Evolutionary conservation across 2,888 invertebrate genomes (phyloP), one percentile per base, ranked within the genome.

Genomic region (Agonopterix alstromeriana): DNA sequence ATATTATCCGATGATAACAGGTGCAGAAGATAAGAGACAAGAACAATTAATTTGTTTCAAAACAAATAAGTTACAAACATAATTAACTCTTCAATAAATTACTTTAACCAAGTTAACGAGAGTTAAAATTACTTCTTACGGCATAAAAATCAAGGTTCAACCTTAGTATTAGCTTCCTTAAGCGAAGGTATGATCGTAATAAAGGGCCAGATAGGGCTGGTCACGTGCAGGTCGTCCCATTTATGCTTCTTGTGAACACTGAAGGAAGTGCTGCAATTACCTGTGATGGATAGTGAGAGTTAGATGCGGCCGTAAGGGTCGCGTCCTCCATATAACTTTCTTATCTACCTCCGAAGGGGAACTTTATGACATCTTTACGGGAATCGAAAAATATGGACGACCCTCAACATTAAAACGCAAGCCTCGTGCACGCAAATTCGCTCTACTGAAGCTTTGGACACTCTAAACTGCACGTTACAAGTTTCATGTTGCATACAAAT

Each of bases 291-390:
- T 82, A 77, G 80, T 72, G 63, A 65, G 79, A 80, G 80, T 82
- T 81, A 71, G 76, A 76, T 67, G 76, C 67, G 71, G 66, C 72
- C 70, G 67, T 38, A 73, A 74, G 78, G 81, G 79, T 70, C 79
- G 67, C 73, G 60, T 68, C 73, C 60, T 72, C 74, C 75, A 74
- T 78, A 79, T 77, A 81, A 82, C 80, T 82, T 81, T 75, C 82
- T 82, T 82, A 81, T 82, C 79, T 82, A 67, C 75, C 74, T 79
- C 57, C 70, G 69, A 73, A 77, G 73, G 70, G 73, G 72, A 82
- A 81, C 77, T 79, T 82, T 81, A 79, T 81, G 82, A 82, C 81
- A 81, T 81, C 78, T 81, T 82, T 79, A 80, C 73, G 77, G 65
- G 73, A 78, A 77, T 74, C 77, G 74, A 79, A 82, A 81, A 79